phyloP scores from a whole-genome alignment of 2,888 invertebrate species.

The Amaurobius ferox region DNA sequence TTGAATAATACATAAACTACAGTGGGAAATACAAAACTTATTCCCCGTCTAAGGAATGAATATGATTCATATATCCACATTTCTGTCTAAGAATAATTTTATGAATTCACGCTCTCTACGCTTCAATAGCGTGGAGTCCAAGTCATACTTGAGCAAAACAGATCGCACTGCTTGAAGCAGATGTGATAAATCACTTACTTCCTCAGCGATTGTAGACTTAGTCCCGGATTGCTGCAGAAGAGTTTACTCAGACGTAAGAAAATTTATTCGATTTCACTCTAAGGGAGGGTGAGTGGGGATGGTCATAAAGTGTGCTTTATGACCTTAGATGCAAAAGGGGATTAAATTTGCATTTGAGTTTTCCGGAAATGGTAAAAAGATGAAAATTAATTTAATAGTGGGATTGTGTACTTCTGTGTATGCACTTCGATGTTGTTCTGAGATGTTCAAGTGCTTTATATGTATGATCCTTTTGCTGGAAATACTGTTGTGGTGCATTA shows the following conservation, averaged over 20 bases:
- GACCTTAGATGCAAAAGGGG: background rate
- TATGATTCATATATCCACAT: too few relatives aligned
- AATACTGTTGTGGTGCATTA: too few relatives aligned
- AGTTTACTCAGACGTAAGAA: conserved; percentile 12
- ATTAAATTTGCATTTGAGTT: background rate
- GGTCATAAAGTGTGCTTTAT: conserved; percentile 14
- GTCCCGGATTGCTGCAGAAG: background rate
- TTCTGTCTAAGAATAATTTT: background rate
- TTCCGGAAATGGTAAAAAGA: background rate
- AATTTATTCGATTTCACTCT: conserved; percentile 9
- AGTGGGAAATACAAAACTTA: too few relatives aligned
- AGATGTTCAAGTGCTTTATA: too few relatives aligned
- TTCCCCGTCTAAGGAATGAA: too few relatives aligned
- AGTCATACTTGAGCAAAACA: conserved; percentile 1
- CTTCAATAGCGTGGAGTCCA: background rate
- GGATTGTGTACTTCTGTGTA: too few relatives aligned
- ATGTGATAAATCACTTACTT: conserved; percentile 21
- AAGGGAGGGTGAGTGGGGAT: background rate
- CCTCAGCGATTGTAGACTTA: conserved; percentile 13
- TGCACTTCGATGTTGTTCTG: too few relatives aligned
- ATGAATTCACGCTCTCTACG: background rate
- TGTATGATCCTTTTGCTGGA: too few relatives aligned
- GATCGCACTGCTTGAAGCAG: conserved; percentile 9
- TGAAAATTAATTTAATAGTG: background rate
- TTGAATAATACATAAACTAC: too few relatives aligned